Evolutionary conservation across 2,888 invertebrate species (phyloP).

Genomic region (Nasonovia ribisnigri): DNA sequence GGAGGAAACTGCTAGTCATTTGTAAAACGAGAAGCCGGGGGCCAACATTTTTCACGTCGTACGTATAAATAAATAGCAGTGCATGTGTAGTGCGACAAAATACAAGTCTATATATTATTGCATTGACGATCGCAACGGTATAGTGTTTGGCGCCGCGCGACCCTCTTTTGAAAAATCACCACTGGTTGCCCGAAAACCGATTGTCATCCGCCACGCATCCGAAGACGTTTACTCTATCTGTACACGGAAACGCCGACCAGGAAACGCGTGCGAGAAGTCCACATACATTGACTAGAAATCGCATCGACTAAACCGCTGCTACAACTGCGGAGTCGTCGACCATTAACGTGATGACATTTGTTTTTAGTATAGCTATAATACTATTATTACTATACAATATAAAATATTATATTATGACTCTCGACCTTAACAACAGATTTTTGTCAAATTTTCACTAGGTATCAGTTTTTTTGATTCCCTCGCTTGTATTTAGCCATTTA

Average conservation of each 20-base stretch:
- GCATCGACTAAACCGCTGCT: neutral
- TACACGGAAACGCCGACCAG: neutral
- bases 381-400: neutral
- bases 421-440: neutral
- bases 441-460: neutral
- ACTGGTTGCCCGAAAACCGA: slow-evolving; percentile 22
- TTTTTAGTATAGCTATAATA: neutral
- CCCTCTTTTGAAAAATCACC: slow-evolving; percentile 30
- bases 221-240: slow-evolving; percentile 15
- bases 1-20: slow-evolving; percentile 52
- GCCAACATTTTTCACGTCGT: neutral
- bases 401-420: neutral
- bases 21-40: slow-evolving; percentile 29
- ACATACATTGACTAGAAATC: neutral
- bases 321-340: neutral
- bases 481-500: neutral
- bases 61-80: neutral
- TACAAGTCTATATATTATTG: neutral
- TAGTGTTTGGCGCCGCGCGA: neutral
- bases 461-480: neutral
- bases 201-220: neutral
- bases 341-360: neutral
- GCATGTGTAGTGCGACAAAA: neutral
- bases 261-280: neutral
- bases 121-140: neutral